These are phyloP conservation scores for Ectemnius cavifrons DNA, from an alignment of 2,888 invertebrate species.

Conservation along the genomic window DNA sequence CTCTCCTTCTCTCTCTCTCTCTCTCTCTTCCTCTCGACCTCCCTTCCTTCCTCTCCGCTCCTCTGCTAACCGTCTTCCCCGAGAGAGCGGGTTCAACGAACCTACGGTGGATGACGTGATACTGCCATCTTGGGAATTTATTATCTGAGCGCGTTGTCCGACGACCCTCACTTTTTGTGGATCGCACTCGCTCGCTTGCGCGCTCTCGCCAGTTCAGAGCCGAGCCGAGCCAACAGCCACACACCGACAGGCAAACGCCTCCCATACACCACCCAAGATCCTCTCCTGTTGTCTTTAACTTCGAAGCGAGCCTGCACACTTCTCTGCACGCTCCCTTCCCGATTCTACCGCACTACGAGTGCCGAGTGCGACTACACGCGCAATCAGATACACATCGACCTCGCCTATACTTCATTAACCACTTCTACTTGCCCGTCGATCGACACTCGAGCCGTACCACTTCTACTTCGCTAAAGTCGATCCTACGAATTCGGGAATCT, in stretches of 20 bases:
- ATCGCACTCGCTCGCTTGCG: background rate
- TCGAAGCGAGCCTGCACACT: background rate
- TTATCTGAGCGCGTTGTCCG: conserved; percentile 67
- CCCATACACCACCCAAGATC: no score
- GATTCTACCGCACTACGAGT: conserved; percentile 26
- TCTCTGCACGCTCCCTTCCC: conserved; percentile 31
- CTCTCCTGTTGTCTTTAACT: no score
- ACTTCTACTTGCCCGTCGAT: no score
- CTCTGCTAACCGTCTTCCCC: conserved; percentile 25
- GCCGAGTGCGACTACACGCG: no score
- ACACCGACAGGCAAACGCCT: no score
- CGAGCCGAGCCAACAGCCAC: conserved; percentile 5
- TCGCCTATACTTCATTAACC: no score
- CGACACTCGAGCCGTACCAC: no score
- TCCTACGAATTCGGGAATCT: no score
- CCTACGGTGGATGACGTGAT: conserved; percentile 59
- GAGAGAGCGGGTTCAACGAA: conserved; percentile 64
- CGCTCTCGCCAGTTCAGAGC: conserved; percentile 31
- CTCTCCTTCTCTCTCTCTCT: background rate
- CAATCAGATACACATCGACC: no score
- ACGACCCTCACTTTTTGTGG: conserved; percentile 61
- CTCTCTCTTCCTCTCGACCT: background rate
- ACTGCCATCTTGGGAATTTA: conserved; percentile 71
- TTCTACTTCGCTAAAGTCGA: no score
- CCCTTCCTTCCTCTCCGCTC: conserved; percentile 13